A percentile compares a stretch with the other conserved stretches of the same genome.
These are phyloP conservation scores for Ctenopoma multispine DNA, from an alignment of 2,797 vertebrate genomes.

Conservation along the genomic window DNA sequence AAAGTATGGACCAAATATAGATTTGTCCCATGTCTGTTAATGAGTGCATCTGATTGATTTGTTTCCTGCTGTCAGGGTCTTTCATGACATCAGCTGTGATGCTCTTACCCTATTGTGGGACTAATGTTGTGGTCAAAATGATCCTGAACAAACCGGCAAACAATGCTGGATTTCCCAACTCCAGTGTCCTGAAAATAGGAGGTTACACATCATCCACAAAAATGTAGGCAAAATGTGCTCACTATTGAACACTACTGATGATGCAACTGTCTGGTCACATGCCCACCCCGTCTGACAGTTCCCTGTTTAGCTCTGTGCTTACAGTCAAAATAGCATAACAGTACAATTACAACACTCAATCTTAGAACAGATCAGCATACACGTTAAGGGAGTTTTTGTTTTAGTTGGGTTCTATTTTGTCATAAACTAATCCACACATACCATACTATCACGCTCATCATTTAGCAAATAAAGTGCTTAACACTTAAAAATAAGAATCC, in stretches of 20 bases:
- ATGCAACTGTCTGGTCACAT: slow-evolving; percentile 33
- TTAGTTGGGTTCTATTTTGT: neutral
- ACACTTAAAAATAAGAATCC: too few relatives aligned
- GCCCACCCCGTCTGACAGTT: neutral
- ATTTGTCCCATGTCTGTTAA: neutral
- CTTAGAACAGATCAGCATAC: neutral
- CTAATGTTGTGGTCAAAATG: slow-evolving; percentile 99
- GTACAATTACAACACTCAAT: neutral
- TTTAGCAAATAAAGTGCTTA: too few relatives aligned
- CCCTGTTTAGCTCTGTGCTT: neutral
- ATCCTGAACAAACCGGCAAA: slow-evolving; percentile 97
- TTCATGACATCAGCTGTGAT: neutral
- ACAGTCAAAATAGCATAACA: too few relatives aligned
- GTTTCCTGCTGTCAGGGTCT: neutral
- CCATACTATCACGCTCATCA: neutral
- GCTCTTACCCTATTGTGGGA: slow-evolving; percentile 95
- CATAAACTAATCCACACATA: neutral
- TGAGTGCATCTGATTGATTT: neutral
- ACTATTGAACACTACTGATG: slow-evolving; percentile 30
- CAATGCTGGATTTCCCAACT: slow-evolving; percentile 98
- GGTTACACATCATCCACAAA: slow-evolving; percentile 19
- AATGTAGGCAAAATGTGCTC: neutral
- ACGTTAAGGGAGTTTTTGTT: neutral
- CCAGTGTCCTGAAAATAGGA: slow-evolving; percentile 91
- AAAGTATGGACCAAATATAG: neutral